Evolutionary conservation across 2,797 vertebrate genomes (phyloP), one percentile per base, ranked within the genome.

Genomic region (Poliocrania exsul): DNA sequence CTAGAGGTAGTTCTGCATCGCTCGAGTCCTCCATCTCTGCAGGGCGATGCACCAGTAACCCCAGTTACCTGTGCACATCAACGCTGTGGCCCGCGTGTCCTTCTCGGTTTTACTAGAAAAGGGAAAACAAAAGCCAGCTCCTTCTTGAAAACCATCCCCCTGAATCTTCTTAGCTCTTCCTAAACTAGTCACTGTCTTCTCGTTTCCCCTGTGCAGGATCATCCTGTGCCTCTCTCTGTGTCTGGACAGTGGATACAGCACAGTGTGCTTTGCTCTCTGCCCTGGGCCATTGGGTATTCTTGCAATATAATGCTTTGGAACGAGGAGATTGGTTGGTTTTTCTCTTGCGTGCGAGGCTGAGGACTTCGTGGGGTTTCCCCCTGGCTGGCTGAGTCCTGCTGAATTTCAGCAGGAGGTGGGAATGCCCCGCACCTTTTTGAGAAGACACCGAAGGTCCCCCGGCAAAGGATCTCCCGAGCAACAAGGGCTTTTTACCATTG

Each of bases 391-490:
- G 51, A 81, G 71, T 26, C 33, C 51, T 35, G 12, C 35, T 66
- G 79, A 7, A 7, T 81, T 79, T 71, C 54, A 58, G 42, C 16
- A 42, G 47, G 69, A 91, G 72, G 18, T 60, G 33, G 64, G 77
- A 94, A 91, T 79, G 53, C 37, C 66, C 49, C 24, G 51, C 33
- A 81, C 33, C 51, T 86, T 81, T 71, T 86, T 6, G 50, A 69
- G 79, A 79, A 82, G 70, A 50, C 26, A 54, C 49, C 37, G 44
- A 81, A 93, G 37, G 29, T 72, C 46, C 54, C 47, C 24, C 42
- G 77, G 79, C 82, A 84, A 93, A 90, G 26, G 51, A 86, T 83
- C 64, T 79, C 70, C 11, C 6, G 50, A 69, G 50, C 61, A 91
- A 89, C 25, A 12, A 49, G 47, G 5, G 13, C 66, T 61, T 91